Percentiles rank a stretch among this genome's conserved stretches.
Evolutionary conservation across 2,797 vertebrate genomes (phyloP).

Genomic region (Catharus ustulatus): DNA sequence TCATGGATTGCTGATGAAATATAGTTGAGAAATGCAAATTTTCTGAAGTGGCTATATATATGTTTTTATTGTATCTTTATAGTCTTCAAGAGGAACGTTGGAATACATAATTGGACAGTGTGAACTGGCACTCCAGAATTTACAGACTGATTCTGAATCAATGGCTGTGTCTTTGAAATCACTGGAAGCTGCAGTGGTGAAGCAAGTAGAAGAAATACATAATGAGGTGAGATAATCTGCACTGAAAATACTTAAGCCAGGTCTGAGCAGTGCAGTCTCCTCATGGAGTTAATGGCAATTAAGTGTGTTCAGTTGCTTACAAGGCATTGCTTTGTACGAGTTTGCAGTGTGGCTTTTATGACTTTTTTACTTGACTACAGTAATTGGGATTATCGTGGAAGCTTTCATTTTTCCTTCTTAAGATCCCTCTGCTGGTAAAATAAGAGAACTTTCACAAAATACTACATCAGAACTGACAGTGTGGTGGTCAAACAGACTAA

Average conservation of each 20-base stretch:
- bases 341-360: neutral
- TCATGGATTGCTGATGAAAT: neutral
- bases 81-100: conserved; percentile 91
- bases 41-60: neutral
- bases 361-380: neutral
- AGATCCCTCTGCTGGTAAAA: conserved; percentile 42
- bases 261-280: neutral
- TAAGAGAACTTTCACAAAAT: neutral
- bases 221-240: conserved; percentile 85
- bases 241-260: neutral
- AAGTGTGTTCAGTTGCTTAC: neutral
- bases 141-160: conserved; percentile 77
- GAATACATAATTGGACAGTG: conserved; percentile 89
- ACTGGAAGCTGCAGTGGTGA: conserved; percentile 82
- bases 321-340: neutral
- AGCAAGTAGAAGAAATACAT: conserved; percentile 91
- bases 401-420: neutral
- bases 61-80: neutral
- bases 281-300: neutral
- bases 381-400: neutral
- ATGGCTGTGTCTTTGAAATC: conserved; percentile 80
- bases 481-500: neutral
- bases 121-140: conserved; percentile 86
- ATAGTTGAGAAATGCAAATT: neutral
- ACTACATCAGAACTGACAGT: neutral